These are phyloP conservation scores for Argyrosomus regius DNA, from an alignment of 2,797 vertebrate genomes.

Conservation along the genomic window DNA sequence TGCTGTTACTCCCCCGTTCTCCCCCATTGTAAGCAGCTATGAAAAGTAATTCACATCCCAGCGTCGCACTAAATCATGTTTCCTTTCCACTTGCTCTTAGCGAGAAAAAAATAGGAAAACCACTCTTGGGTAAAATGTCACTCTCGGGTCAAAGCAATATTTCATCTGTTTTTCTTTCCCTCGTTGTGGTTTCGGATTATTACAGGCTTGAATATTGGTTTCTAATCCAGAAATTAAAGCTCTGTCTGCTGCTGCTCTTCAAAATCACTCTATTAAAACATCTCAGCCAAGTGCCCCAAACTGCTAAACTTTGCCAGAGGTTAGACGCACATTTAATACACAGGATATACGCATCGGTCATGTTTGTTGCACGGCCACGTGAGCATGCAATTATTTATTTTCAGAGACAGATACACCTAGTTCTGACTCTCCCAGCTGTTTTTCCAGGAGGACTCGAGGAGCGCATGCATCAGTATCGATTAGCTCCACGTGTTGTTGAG, in stretches of 20 bases:
- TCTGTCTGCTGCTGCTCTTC: neutral
- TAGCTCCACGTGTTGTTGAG: slow-evolving; percentile 46
- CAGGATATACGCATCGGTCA: neutral
- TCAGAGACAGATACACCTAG: slow-evolving; percentile 38
- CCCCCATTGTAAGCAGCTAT: neutral
- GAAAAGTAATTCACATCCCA: slow-evolving; percentile 14
- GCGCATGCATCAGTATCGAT: slow-evolving; percentile 70
- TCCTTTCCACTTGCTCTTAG: slow-evolving; percentile 12
- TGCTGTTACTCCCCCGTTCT: neutral
- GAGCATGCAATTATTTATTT: slow-evolving; percentile 12
- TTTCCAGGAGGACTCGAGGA: slow-evolving; percentile 26
- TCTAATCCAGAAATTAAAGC: slow-evolving; percentile 22
- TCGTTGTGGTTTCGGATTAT: neutral
- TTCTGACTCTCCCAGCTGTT: slow-evolving; percentile 25
- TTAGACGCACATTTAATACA: neutral
- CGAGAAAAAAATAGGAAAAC: slow-evolving; percentile 6
- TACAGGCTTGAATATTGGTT: neutral
- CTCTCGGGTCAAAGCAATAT: slow-evolving; percentile 28
- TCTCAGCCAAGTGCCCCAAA: neutral
- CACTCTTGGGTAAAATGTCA: slow-evolving; percentile 3
- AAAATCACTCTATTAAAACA: neutral
- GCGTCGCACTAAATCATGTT: neutral
- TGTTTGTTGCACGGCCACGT: neutral
- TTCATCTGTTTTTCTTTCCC: neutral
- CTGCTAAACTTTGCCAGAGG: neutral